A percentile compares a stretch with the other conserved stretches of the same genome.
phyloP scores from a whole-genome alignment of 2,113 vertebrate species.

The Phalacrocorax brasilianus region DNA sequence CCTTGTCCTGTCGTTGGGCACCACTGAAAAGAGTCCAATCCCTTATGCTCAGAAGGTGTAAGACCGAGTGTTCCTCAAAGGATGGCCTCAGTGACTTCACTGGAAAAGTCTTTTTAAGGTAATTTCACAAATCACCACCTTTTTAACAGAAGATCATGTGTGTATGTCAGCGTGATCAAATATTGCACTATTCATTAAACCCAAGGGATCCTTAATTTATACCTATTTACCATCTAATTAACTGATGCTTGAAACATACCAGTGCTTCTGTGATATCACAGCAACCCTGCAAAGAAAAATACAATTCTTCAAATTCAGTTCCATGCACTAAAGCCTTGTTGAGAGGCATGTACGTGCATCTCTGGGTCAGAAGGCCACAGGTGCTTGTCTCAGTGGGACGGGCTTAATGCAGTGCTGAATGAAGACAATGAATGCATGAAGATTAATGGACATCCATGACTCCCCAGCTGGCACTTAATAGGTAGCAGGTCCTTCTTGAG shows the following conservation, averaged over 20 bases:
- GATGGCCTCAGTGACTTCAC: not conserved
- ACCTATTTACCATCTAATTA: not conserved
- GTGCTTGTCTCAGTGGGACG: not conserved
- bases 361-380: not conserved
- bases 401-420: not conserved
- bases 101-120: not conserved
- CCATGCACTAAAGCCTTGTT: not conserved
- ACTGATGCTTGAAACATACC: not conserved
- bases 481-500: not conserved
- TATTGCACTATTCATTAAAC: not conserved
- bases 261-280: not conserved
- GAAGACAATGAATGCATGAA: not conserved
- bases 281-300: not conserved
- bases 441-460: not conserved
- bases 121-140: not conserved
- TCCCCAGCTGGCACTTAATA: not conserved
- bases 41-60: not conserved
- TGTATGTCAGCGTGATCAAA: not conserved
- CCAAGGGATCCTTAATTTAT: not conserved
- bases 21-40: too few species aligned
- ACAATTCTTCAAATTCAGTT: not conserved
- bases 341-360: not conserved
- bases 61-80: not conserved
- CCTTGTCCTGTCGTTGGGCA: too few species aligned
- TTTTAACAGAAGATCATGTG: not conserved